Base-by-base conservation (phyloP, 2,797 vertebrate genomes). In the Percopsis omiscomaycus region DNA sequence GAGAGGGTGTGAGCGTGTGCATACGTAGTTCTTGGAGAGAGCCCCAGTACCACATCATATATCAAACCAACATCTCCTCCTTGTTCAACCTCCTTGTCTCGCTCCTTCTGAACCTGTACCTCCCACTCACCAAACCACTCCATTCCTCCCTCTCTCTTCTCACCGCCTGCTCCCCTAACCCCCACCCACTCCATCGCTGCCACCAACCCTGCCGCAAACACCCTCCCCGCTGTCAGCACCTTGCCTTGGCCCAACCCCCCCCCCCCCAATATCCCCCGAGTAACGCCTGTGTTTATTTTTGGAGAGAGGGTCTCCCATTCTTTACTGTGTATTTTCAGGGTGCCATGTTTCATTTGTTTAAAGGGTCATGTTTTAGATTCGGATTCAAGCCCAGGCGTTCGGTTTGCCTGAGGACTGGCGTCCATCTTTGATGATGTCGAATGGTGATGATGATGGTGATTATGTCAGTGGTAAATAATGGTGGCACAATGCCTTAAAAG, bases 231-330 rank as follows among this genome's bases (percentile, higher is more conserved):
- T 86, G 84, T 86, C 86, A 89, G 77, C 89, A 89, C 84, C 84
- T 84, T 80, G 61, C 72, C 62, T 68, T 15, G 0, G 47, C 4
- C 12, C 45, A 15, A 45, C 13, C 11, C 22, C 3, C 57, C 22
- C 45, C 16, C 11, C 66, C 50, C 52, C 2, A 3, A 42, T 49
- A 61, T 71, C 63, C 76, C 79, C 75, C 75, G 77, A 83, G 71
- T 84, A 77, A 82, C 66, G 74, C 69, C 81, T 73, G 54, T 84
- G 85, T 86, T 89, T 86, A 81, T 88, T 87, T 86, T 86, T 72
- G 68, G 30, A 79, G 74, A 74, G 73, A 79, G 53, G 71, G 66
- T 74, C 65, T 51, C 66, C 58, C 62, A 32, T 30, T 84, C 74
- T 79, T 76, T 70, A 63, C 77, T 75, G 64, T 73, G 69, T 82